phyloP scores from a whole-genome alignment of 2,888 invertebrate genomes.

The Drosophila villosipedis region DNA sequence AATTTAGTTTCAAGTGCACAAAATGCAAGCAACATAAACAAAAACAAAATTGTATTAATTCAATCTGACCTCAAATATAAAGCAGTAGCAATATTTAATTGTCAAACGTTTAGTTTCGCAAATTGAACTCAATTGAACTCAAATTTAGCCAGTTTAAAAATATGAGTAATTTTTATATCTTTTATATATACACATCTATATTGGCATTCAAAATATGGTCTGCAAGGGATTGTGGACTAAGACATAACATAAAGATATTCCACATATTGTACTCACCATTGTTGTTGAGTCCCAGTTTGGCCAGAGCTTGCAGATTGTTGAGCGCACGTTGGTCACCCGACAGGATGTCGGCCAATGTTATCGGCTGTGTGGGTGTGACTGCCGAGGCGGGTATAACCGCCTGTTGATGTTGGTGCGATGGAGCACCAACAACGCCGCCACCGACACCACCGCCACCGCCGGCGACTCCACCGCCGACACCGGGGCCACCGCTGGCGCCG shows the following conservation, averaged over 20 bases:
- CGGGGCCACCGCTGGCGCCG: constrained; percentile 27
- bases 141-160: neutral
- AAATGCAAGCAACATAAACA: no score
- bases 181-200: neutral
- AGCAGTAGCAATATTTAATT: no score
- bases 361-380: constrained; percentile 88
- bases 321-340: constrained; percentile 91
- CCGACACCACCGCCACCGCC: neutral
- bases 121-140: neutral
- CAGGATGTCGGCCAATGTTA: constrained; percentile 91
- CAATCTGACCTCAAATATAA: neutral
- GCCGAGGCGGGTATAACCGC: constrained; percentile 83
- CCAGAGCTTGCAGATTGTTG: constrained; percentile 95
- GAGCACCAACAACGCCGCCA: constrained; percentile 10
- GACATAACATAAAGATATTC: neutral
- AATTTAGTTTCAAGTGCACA: neutral
- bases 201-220: neutral
- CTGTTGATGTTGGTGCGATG: constrained; percentile 66
- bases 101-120: neutral
- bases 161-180: neutral
- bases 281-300: constrained; percentile 91
- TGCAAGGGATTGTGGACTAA: neutral
- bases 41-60: no score
- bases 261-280: constrained; percentile 86
- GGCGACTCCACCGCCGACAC: neutral